A percentile compares a stretch with the other conserved stretches of the same genome.
Evolutionary conservation across 2,113 vertebrate species (phyloP).

Genomic region (Lagopus leucura): DNA sequence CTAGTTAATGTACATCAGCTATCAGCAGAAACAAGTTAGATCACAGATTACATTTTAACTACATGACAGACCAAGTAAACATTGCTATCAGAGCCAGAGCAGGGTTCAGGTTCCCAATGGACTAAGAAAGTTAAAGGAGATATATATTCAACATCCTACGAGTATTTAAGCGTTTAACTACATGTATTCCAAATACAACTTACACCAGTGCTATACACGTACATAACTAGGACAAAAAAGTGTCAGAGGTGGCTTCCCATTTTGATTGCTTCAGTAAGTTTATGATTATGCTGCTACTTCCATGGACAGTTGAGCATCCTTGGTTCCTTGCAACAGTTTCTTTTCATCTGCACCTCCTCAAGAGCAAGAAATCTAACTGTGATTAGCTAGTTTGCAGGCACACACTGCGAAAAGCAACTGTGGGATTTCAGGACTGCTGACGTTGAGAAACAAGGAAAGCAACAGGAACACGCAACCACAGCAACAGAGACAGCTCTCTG

Average conservation of each 20-base stretch:
- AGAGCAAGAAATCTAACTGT: neutral
- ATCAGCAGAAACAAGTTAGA: neutral
- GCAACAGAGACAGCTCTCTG: neutral
- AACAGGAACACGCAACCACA: neutral
- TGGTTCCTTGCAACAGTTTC: neutral
- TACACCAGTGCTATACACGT: accelerated
- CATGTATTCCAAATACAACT: neutral
- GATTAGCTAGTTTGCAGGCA: neutral
- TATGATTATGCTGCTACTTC: neutral
- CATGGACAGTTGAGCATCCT: neutral
- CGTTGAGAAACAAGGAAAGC: neutral
- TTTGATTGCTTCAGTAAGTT: neutral
- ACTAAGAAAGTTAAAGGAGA: neutral
- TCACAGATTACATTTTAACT: neutral
- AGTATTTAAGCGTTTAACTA: neutral
- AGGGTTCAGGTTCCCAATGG: neutral
- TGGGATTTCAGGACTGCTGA: neutral
- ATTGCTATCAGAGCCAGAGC: neutral
- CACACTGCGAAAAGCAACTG: neutral
- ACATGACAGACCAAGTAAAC: neutral
- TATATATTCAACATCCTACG: neutral
- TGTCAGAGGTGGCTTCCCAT: neutral
- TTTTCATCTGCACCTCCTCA: neutral
- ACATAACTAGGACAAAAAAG: neutral
- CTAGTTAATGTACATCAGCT: neutral